Evolutionary conservation across 2,113 vertebrate genomes (phyloP).

Genomic region (Emydocephalus ijimae): DNA sequence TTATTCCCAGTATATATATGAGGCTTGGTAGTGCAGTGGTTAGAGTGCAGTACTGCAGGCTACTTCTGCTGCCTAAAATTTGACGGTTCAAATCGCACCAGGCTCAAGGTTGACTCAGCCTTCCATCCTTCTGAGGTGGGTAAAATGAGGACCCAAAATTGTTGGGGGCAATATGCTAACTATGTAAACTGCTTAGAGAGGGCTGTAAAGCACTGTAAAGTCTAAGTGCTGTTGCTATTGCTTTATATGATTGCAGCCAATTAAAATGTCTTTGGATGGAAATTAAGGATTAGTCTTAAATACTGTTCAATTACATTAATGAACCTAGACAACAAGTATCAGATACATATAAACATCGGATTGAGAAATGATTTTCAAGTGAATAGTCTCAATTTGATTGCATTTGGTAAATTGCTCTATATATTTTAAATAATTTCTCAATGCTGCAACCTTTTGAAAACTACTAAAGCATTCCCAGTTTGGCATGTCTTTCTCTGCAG

Average conservation of each 20-base stretch:
- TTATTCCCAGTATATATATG: neutral
- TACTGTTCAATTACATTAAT: conserved; percentile 12
- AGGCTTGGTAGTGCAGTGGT: no score
- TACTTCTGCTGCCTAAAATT: no score
- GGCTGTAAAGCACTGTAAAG: no score
- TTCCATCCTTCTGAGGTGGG: no score
- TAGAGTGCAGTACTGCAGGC: no score
- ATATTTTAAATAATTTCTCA: neutral
- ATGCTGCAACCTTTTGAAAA: neutral
- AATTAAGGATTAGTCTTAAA: conserved; percentile 39
- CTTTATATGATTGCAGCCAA: neutral
- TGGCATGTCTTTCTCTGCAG: neutral
- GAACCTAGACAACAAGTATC: conserved; percentile 33
- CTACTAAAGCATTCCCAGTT: neutral
- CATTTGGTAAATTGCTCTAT: neutral
- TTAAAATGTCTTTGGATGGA: neutral
- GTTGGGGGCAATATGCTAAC: no score
- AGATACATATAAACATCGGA: neutral
- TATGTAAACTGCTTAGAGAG: no score
- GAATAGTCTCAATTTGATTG: neutral
- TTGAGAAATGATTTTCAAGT: neutral
- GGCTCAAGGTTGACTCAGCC: no score
- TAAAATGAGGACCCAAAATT: no score
- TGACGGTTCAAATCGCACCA: no score
- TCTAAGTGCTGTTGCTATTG: no score